These are phyloP conservation scores for Capromys pilorides DNA, from an alignment of 2,797 vertebrate genomes.

Conservation along the genomic window DNA sequence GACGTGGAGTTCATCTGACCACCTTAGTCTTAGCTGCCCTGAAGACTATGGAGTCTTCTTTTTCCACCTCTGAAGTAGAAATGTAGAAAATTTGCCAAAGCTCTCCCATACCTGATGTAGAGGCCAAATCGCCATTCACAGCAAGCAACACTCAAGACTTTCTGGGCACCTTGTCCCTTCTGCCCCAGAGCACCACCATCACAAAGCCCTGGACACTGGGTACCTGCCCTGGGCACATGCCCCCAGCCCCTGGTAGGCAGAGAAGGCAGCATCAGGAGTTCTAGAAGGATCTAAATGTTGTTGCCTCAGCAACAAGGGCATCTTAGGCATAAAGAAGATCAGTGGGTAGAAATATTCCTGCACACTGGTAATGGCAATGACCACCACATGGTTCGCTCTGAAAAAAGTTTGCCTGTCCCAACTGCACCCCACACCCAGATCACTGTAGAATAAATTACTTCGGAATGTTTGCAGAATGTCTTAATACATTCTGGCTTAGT, in stretches of 20 bases:
- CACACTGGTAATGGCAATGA: too few species aligned
- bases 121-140: constrained; percentile 52
- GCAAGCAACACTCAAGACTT: not conserved
- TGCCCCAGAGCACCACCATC: not conserved
- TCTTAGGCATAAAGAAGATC: not conserved
- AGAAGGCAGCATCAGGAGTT: not conserved
- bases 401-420: not conserved
- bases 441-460: not conserved
- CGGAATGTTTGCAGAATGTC: not conserved
- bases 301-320: not conserved
- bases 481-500: not conserved
- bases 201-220: not conserved
- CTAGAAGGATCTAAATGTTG: not conserved
- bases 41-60: not conserved
- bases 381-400: accelerated
- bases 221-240: not conserved
- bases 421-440: not conserved
- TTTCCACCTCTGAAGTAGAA: not conserved
- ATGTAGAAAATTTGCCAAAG: constrained; percentile 48
- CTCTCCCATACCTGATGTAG: not conserved
- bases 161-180: not conserved
- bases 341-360: not conserved
- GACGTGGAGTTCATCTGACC: too few species aligned
- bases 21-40: not conserved
- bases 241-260: not conserved